Evolutionary conservation across 2,113 vertebrate genomes (phyloP).

Genomic region (Heterotis niloticus): DNA sequence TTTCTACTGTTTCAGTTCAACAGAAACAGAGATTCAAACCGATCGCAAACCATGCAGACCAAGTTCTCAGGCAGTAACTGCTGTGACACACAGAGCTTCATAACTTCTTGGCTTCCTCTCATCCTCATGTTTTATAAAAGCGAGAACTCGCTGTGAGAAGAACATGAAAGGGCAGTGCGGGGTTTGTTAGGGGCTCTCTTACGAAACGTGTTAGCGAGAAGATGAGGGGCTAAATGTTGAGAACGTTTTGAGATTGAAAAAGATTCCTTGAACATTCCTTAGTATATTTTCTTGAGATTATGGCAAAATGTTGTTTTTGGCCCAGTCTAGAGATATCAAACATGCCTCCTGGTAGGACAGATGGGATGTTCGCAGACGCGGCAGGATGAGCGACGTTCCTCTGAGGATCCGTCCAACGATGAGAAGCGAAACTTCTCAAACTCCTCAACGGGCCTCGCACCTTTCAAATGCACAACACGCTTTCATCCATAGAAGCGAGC

Average conservation of each 20-base stretch:
- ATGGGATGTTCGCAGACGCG: not conserved
- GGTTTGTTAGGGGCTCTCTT: conserved; percentile 18
- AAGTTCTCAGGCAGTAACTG: not conserved
- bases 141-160: conserved; percentile 27
- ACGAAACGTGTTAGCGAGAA: conserved; percentile 24
- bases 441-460: not conserved
- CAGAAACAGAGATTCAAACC: not conserved
- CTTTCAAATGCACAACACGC: not conserved
- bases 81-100: not conserved
- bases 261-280: too few species aligned
- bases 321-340: not conserved
- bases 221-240: not conserved
- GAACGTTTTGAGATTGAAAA: too few species aligned
- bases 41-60: conserved; percentile 3
- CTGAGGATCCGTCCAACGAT: not conserved
- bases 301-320: conserved; percentile 12
- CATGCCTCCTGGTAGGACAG: not conserved
- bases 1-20: too few species aligned
- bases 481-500: too few species aligned
- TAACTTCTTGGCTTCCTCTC: conserved; percentile 24
- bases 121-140: conserved; percentile 29
- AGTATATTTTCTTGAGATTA: not conserved
- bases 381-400: not conserved
- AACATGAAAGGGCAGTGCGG: conserved; percentile 28
- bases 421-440: conserved; percentile 1